Evolutionary conservation across 2,113 vertebrate genomes (phyloP), one percentile per base, ranked within the genome.

Genomic region (Neoarius graeffei): DNA sequence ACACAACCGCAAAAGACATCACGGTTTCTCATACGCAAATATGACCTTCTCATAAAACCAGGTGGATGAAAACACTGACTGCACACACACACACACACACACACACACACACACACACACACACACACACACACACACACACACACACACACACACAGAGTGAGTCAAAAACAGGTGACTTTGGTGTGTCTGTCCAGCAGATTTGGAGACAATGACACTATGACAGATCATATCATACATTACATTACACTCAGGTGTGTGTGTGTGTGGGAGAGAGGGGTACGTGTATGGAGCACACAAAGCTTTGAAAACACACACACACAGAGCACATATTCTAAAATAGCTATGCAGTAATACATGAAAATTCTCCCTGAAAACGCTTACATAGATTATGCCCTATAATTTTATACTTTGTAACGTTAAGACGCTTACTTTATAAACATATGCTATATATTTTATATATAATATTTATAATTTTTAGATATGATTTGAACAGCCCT

Each of bases 101-200:
- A 74, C 84, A 19, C n/a, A n/a, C n/a, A n/a, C 30, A 71, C 56
- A 27, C 77, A 81, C 80, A 73, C 85, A 86, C 67, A 73, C 48
- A 73, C 67, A 35, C 30, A 50, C 23, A 25, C 80, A 76, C 81
- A 83, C 74, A 48, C 23, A 25, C 80, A 76, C 81, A 83, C 30
- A 71, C 56, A 27, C 77, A 81, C 80, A 73, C 85, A 86, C 67
- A 73, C 48, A 73, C 67, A 35, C 30, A 50, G 35, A 76, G 73
- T 77, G 48, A 77, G 20, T 52, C 48, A 77, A 52, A 48, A 77
- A 54, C 42, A 42, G 42, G 42, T 42, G 42, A 42, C 23, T n/a
- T 77, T n/a, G 52, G 74, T 50, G 74, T 77, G 48, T 54, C 48
- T 77, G 74, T 77, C 23, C 20, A 54, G 74, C 48, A 54, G 42